phyloP scores from a whole-genome alignment of 2,888 invertebrate genomes.

The Scrobipalpa costella region DNA sequence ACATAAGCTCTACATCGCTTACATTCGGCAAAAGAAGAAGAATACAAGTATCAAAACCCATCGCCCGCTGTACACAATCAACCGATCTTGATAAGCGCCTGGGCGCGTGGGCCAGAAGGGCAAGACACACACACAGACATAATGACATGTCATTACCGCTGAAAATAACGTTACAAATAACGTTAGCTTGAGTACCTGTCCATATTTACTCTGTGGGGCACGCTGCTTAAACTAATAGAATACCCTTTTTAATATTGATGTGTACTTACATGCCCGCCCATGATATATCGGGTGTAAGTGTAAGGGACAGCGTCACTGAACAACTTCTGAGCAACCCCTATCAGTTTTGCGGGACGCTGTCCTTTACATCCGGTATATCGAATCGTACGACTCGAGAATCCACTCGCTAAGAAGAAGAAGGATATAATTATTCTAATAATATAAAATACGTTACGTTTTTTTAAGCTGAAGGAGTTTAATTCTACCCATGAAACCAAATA shows the following conservation, averaged over 20 bases:
- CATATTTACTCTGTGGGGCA: neutral
- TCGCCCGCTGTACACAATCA: neutral
- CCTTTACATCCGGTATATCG: too few relatives aligned
- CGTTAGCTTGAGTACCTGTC: neutral
- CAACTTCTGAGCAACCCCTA: too few relatives aligned
- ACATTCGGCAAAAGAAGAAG: too few relatives aligned
- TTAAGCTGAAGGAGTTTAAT: too few relatives aligned
- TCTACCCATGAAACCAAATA: too few relatives aligned
- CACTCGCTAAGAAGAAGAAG: too few relatives aligned
- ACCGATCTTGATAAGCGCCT: constrained; percentile 8
- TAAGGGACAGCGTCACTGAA: too few relatives aligned
- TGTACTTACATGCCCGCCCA: neutral
- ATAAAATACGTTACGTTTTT: too few relatives aligned
- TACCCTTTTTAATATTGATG: neutral
- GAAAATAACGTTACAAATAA: neutral
- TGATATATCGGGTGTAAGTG: too few relatives aligned
- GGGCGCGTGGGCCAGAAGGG: constrained; percentile 4
- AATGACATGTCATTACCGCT: constrained; percentile 8
- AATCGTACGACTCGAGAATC: too few relatives aligned
- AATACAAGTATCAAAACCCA: neutral
- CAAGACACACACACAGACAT: constrained; percentile 2
- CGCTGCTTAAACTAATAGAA: neutral
- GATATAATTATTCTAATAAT: too few relatives aligned
- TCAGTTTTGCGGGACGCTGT: too few relatives aligned
- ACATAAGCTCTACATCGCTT: neutral